Base-by-base conservation (phyloP, 2,113 vertebrate species). In the Ceratotherium simum region DNA sequence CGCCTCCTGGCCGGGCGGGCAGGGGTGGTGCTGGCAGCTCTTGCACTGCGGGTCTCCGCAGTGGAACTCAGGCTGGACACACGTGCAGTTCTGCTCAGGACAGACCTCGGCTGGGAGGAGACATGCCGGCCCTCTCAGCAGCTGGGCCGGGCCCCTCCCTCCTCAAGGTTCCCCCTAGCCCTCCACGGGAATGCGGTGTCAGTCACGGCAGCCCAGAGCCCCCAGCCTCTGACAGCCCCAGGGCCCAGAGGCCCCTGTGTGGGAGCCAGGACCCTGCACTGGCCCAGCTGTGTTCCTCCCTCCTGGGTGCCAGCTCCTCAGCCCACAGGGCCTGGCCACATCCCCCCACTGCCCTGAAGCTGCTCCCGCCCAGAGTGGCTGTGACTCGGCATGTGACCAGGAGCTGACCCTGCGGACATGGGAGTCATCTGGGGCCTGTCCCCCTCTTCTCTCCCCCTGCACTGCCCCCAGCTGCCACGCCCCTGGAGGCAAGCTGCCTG, bases 21-120 rank as follows among this genome's bases (percentile, higher is more conserved):
- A 97, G 3, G 72, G 27, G 64, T 98, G 10, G 64, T 81, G 90
- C 6, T 17, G 83, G 90, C 98, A 98, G 78, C 25, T 72, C 3
- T 2, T 16, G 48, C 98, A 98, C 31, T 86, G n/a, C 0, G 96
- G 95, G 39, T 97, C 86, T 25, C 27, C 78, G 0, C 98, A 98
- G 95, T 98, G 95, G 81, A 51, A 95, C 58, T 93, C 96, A 0
- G 97, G 86, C 42, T 29, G 65, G 18, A 90, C 29, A 31, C 97
- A 98, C 0, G 0, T 12, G 29, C 98, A 98, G 65, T 36, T 29
- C 5, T 2, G 13, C 72, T 70, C 20, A 0, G 95, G 23, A 18
- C 95, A 94, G 56, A 3, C 6, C 25, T 42, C 13, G 0, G 3
- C 97, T 96, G 76, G 39, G 60, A 6, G 56, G 25, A n/a, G 39